These are phyloP conservation scores for Candidula unifasciata DNA, from an alignment of 2,888 invertebrate genomes.

Conservation along the genomic window DNA sequence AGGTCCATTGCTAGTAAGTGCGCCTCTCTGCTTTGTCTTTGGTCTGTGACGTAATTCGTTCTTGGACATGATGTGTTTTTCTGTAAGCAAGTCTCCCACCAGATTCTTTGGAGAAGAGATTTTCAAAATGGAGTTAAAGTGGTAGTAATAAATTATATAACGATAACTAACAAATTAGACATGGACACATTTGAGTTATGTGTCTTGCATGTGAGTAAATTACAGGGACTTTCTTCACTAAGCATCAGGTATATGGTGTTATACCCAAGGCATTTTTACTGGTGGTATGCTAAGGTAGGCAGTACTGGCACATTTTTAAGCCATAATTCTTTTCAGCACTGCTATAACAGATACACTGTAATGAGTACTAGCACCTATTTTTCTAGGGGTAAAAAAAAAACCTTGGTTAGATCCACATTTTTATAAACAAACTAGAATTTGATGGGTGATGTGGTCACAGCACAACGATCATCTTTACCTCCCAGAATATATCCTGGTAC, in stretches of 20 bases:
- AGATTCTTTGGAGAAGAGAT: neutral
- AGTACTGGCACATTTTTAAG: neutral
- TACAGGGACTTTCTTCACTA: neutral
- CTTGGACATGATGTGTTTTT: conserved; percentile 36
- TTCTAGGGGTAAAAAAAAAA: no score
- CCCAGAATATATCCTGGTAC: no score
- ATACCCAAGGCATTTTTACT: neutral
- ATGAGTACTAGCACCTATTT: no score
- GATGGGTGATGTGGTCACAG: no score
- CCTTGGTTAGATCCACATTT: no score
- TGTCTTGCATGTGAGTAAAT: neutral
- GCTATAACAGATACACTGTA: no score
- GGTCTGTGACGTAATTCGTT: conserved; percentile 31
- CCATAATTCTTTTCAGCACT: no score
- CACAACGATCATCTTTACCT: no score
- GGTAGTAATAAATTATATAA: neutral
- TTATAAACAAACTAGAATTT: no score
- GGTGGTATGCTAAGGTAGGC: neutral
- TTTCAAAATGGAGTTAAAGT: neutral
- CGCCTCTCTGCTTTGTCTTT: conserved; percentile 23
- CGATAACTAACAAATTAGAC: neutral
- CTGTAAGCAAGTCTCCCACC: neutral
- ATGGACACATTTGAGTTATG: neutral
- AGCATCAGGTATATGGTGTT: neutral
- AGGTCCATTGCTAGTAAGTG: conserved; percentile 18